Evolutionary conservation across 92 coral and sea anemone species (phyloP), one percentile per base, ranked within the genome.

Genomic region (Phymanthus crucifer): DNA sequence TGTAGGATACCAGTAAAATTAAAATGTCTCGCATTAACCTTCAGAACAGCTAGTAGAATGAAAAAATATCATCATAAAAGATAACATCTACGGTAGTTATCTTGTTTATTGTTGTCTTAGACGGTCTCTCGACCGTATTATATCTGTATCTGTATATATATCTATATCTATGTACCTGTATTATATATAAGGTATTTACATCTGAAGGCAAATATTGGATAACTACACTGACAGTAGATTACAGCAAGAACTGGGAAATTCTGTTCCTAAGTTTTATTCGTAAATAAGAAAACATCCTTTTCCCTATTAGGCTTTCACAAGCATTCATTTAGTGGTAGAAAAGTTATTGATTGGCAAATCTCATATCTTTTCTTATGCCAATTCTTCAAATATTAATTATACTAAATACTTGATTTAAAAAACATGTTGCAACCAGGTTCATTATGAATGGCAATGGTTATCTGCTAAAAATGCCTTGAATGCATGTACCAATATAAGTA

Each of bases 151-250:
- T 38, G 45, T 17, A 43, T 43, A 43, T 17, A 43, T 24, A 11
- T 61, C n/a, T 54, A 27, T n/a, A 18, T 27, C 14, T 27, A 24
- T 13, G 26, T 61, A n/a, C n/a, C n/a, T n/a, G n/a, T n/a, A n/a
- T 29, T 24, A 61, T 24, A 12, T 24, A 61, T 57, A n/a, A n/a
- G n/a, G n/a, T n/a, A 57, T 61, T 12, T 27, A 61, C 68, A 61
- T 61, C 68, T 61, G 29, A 61, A 27, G 68, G 68, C 68, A 61
- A 34, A 61, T 61, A 10, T 48, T 18, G 48, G 57, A 71, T 71
- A 71, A 71, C 75, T 71, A 40, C 1, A 23, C 32, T 24, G 32
- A 33, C 26, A 61, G 29, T 61, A 61, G 26, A 29, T 17, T 61
- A 61, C 68, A 24, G 33, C 68, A 24, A 61, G 3, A 61, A 29